Conservation (phyloP, 2,888 invertebrate species). For the Amblyteles armatorius region DNA sequence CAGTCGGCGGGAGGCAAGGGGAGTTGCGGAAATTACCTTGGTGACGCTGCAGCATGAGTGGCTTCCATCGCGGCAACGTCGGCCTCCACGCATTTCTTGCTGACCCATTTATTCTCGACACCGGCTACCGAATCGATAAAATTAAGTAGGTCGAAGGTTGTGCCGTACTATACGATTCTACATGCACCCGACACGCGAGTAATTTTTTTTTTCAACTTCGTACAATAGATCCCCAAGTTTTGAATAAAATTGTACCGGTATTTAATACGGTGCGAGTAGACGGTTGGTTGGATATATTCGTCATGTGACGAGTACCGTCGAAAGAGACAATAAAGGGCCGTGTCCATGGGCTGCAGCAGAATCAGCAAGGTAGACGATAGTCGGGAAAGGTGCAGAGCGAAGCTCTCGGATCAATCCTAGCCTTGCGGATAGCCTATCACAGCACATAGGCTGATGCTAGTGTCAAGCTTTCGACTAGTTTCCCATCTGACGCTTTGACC, state of each 20-base stretch:
- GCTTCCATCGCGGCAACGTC: slow-evolving; percentile 59
- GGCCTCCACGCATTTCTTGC: slow-evolving; percentile 40
- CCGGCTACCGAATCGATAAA: slow-evolving; percentile 62
- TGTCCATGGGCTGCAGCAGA: slow-evolving; percentile 1
- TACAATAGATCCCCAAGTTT: background rate
- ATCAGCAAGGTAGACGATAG: slow-evolving; percentile 12
- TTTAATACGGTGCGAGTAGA: background rate
- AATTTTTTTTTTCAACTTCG: background rate
- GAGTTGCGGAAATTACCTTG: slow-evolving; percentile 70
- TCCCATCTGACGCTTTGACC: slow-evolving; percentile 39
- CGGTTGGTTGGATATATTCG: background rate
- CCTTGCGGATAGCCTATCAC: slow-evolving; percentile 11
- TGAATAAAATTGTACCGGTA: background rate
- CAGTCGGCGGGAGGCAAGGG: slow-evolving; percentile 37
- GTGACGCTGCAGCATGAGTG: slow-evolving; percentile 57
- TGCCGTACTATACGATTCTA: slow-evolving; percentile 34
- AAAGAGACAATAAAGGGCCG: background rate
- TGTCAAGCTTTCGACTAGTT: slow-evolving; percentile 33
- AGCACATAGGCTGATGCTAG: background rate
- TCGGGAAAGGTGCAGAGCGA: slow-evolving; percentile 10
- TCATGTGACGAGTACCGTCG: background rate
- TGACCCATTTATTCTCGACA: slow-evolving; percentile 64
- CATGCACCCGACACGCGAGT: background rate
- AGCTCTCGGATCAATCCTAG: slow-evolving; percentile 13
- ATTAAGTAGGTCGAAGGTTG: slow-evolving; percentile 67